A percentile compares a stretch with the other conserved stretches of the same genome.
Evolutionary conservation across 2,113 vertebrate species (phyloP).

Genomic region (Megaceryle maxima): DNA sequence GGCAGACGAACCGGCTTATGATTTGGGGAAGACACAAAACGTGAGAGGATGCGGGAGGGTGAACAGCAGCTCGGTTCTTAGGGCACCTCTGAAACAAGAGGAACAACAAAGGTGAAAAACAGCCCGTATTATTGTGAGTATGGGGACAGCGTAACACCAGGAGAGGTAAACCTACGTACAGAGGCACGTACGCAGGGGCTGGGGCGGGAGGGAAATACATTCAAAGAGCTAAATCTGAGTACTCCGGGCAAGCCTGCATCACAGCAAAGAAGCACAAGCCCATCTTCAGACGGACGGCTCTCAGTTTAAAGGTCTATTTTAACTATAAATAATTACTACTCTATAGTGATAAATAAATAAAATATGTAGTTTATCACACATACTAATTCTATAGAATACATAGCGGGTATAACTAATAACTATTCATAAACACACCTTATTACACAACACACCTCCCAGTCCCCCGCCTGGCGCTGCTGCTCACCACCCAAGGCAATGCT

Average conservation of each 20-base stretch:
- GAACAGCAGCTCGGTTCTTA: background rate
- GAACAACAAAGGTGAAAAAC: background rate
- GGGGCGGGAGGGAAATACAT: background rate
- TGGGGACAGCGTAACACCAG: background rate
- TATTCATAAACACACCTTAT: background rate
- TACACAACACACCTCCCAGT: background rate
- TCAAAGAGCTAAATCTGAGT: background rate
- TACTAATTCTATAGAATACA: background rate
- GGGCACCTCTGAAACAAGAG: background rate
- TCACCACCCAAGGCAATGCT: slow-evolving; percentile 72
- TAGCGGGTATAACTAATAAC: background rate
- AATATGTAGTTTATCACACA: background rate
- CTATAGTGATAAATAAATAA: background rate
- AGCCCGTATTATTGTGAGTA: rapidly evolving
- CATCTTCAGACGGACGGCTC: background rate
- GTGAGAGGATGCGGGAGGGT: background rate
- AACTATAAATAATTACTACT: background rate
- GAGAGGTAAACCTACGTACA: rapidly evolving
- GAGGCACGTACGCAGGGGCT: rapidly evolving
- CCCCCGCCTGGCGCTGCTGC: slow-evolving; percentile 53
- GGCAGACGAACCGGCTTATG: rapidly evolving
- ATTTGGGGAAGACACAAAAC: background rate
- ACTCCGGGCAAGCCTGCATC: rapidly evolving
- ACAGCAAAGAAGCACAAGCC: background rate
- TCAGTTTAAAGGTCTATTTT: background rate